These are phyloP conservation scores for Leptosomus discolor DNA, from an alignment of 2,113 vertebrate species.

Conservation along the genomic window DNA sequence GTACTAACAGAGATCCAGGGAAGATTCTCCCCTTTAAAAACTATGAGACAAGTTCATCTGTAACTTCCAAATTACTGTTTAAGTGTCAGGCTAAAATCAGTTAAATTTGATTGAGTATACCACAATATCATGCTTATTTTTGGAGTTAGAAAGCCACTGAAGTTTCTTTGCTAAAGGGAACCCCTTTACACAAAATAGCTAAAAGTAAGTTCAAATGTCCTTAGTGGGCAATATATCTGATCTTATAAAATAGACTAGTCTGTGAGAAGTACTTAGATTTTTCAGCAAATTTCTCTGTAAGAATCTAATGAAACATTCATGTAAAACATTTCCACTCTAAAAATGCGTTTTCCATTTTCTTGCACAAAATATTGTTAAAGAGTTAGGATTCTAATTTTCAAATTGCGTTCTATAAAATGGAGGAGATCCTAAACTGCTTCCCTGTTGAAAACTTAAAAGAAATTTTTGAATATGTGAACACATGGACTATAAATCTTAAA, in stretches of 20 bases:
- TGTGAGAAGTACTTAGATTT: background rate
- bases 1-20: background rate
- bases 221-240: background rate
- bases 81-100: background rate
- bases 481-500: background rate
- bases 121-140: background rate
- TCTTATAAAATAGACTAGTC: background rate
- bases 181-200: background rate
- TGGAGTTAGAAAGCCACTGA: background rate
- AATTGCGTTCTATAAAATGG: background rate
- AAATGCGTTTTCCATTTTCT: background rate
- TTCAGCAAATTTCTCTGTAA: background rate
- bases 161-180: background rate
- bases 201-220: background rate
- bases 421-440: background rate
- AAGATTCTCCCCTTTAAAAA: background rate
- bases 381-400: background rate
- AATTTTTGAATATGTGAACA: background rate
- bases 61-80: background rate
- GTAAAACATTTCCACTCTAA: background rate
- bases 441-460: background rate
- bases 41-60: background rate
- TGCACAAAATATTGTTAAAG: background rate
- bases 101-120: background rate
- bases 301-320: background rate